Base-by-base conservation (phyloP, 2,797 vertebrate genomes). In the Notamacropus eugenii region DNA sequence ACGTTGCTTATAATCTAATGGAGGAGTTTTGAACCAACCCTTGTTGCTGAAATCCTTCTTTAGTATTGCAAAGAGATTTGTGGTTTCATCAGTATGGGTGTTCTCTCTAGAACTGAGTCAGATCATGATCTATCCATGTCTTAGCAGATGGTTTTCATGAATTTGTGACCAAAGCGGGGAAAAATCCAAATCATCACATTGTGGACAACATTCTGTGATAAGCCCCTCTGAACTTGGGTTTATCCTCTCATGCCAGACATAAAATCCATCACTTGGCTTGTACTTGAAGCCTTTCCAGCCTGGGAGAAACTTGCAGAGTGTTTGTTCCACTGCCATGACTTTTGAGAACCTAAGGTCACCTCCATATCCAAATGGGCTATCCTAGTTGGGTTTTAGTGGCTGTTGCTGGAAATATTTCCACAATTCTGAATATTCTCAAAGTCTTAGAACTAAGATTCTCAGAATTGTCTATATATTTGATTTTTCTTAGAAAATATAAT, bases 31-130 rank as follows among this genome's bases (percentile, higher is more conserved):
- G 96, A 93, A 95, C 90, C 93, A 96, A 96, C 9, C 52, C 57
- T 92, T 94, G 93, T 95, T 96, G 94, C 31, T 95, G 96, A 95
- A 97, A 97, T 97, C 97, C 96, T 97, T 97, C 94, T 82, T 82
- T 46, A 46, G 50, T 27, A 46, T 12, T 82, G 40, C 40, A 82
- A 82, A 82, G 40, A 46, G 40, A 46, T 46, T 4, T 46, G 40
- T 82, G 74, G 22, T 46, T 82, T 46, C 74, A 82, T 82, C 40
- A 82, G 19, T 82, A 19, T 46, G 16, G 34, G 67, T 74, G n/a
- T 40, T 82, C 19, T 74, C 67, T 82, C 19, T n/a, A 82, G n/a
- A 2, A 40, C 5, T n/a, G 34, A 5, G 34, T 19, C n/a, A n/a
- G 5, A 67, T 67, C 62, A n/a, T 5, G 34, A n/a, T 67, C 34